phyloP scores from a whole-genome alignment of 1,140 invertebrate genomes.

The Drosophila pachea region DNA sequence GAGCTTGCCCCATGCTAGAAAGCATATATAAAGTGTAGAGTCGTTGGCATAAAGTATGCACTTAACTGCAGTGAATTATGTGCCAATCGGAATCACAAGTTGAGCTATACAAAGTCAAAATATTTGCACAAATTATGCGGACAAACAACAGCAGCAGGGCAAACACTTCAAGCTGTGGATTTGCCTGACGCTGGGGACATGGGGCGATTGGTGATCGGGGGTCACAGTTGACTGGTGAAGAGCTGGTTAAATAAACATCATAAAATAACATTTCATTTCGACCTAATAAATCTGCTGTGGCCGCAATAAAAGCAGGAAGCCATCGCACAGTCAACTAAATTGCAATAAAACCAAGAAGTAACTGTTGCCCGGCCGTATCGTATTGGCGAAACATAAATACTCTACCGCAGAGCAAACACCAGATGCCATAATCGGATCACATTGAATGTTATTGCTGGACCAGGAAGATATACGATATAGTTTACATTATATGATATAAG shows the following conservation, averaged over 20 bases:
- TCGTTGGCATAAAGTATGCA: neutral
- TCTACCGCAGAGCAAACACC: neutral
- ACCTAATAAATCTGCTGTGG: constrained; percentile 67
- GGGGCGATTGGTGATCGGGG: neutral
- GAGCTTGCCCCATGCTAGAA: too few relatives aligned
- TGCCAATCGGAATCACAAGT: constrained; percentile 4
- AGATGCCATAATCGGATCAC: neutral
- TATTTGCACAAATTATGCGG: constrained; percentile 56
- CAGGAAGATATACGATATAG: neutral
- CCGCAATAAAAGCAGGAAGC: constrained; percentile 62
- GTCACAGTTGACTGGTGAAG: neutral
- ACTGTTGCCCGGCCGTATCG: neutral
- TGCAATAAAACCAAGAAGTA: constrained; percentile 59
- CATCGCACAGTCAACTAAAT: constrained; percentile 58
- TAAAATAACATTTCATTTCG: constrained; percentile 70
- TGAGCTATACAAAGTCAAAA: constrained; percentile 16
- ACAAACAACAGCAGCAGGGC: constrained; percentile 19
- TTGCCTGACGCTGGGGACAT: constrained; percentile 16
- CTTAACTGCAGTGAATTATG: constrained; percentile 29
- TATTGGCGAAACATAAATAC: neutral
- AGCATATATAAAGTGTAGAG: too few relatives aligned
- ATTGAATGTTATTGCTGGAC: neutral
- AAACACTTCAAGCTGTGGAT: constrained; percentile 5
- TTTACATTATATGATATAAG: neutral
- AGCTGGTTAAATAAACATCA: constrained; percentile 58